Percentiles rank a stretch among this genome's conserved stretches.
Evolutionary conservation across 2,797 vertebrate species (phyloP).

Genomic region (Gymnopithys bicolor): DNA sequence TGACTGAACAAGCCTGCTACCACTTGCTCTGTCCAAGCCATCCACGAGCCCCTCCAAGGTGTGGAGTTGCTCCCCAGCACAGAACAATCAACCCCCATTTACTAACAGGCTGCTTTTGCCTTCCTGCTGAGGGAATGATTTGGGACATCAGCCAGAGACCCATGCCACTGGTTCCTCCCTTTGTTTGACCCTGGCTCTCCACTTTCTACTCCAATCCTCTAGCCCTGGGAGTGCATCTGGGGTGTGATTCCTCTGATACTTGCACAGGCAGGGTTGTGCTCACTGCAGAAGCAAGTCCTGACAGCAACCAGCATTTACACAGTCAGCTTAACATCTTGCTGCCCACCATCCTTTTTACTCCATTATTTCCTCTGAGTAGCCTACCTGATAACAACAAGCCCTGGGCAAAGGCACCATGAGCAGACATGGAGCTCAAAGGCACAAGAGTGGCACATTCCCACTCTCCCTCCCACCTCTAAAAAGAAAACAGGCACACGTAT

Average conservation of each 20-base stretch:
- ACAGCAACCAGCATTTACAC: neutral
- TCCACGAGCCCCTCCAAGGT: neutral
- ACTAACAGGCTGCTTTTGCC: neutral
- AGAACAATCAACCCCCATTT: neutral
- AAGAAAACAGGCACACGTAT: neutral
- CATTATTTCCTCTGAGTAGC: neutral
- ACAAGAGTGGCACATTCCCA: neutral
- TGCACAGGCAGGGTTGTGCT: neutral
- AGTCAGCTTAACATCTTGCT: neutral
- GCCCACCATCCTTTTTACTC: neutral
- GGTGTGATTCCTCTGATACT: neutral
- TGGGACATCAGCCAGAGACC: neutral
- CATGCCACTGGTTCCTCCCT: neutral
- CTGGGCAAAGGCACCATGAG: accelerated
- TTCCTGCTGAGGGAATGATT: neutral
- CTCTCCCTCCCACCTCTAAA: neutral
- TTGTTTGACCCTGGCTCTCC: neutral
- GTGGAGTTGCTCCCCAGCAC: neutral
- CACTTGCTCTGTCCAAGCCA: neutral
- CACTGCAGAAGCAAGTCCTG: neutral
- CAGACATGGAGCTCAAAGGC: neutral
- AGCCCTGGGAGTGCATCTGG: neutral
- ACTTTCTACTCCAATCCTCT: neutral
- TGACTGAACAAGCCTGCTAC: neutral
- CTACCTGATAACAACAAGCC: neutral